These are phyloP conservation scores for Megaleporinus macrocephalus DNA, from an alignment of 2,113 vertebrate genomes.

Conservation along the genomic window DNA sequence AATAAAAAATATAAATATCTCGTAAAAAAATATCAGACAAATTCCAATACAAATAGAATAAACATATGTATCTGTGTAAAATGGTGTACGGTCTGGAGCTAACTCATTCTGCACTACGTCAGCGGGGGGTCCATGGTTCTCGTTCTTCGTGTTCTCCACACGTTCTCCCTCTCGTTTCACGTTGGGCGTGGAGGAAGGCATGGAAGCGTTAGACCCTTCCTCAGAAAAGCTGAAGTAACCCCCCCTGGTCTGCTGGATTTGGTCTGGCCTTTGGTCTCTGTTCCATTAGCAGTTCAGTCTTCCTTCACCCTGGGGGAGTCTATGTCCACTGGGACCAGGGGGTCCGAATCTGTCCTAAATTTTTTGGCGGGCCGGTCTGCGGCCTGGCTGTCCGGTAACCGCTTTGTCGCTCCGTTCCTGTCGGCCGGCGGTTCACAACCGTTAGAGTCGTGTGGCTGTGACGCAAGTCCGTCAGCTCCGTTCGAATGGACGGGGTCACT, in stretches of 20 bases:
- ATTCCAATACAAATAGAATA: slow-evolving; percentile 52
- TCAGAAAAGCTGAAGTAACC: background rate
- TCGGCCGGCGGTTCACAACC: slow-evolving; percentile 32
- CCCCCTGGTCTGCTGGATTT: slow-evolving; percentile 13
- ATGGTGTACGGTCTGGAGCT: slow-evolving; percentile 2
- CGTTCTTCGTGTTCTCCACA: slow-evolving; percentile 77
- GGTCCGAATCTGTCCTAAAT: slow-evolving; percentile 39
- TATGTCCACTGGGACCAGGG: background rate
- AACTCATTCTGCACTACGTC: background rate
- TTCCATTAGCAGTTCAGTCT: slow-evolving; percentile 33
- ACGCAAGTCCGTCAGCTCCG: background rate
- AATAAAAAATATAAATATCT: slow-evolving; percentile 61
- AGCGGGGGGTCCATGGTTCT: slow-evolving; percentile 57
- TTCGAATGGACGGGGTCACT: background rate
- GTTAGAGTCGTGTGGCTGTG: slow-evolving; percentile 38
- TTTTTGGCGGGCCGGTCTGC: slow-evolving; percentile 42
- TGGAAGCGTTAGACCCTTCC: no score
- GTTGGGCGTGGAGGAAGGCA: slow-evolving; percentile 19
- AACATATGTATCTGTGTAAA: slow-evolving; percentile 50
- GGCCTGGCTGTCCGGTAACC: slow-evolving; percentile 28
- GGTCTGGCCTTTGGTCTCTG: slow-evolving; percentile 43
- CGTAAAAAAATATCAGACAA: slow-evolving; percentile 56
- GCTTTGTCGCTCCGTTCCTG: slow-evolving; percentile 31
- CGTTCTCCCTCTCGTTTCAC: background rate
- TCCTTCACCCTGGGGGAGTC: slow-evolving; percentile 33